phyloP scores from a whole-genome alignment of 2,113 vertebrate genomes.

The Eubucco bourcierii region DNA sequence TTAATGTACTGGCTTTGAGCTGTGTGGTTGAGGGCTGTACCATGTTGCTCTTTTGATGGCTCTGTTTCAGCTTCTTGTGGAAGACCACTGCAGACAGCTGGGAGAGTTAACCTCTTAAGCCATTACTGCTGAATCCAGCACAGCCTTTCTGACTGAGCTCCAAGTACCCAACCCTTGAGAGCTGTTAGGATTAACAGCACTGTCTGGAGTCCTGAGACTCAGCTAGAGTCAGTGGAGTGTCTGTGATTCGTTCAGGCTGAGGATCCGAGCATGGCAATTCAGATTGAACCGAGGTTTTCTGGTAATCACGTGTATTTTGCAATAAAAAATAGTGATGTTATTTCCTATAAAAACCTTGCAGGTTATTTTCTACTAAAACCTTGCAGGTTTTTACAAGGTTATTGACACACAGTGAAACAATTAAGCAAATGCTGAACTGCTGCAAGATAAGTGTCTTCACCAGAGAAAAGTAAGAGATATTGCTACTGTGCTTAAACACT shows the following conservation, averaged over 20 bases:
- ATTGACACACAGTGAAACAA: neutral
- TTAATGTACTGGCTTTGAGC: conserved; percentile 24
- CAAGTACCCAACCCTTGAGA: neutral
- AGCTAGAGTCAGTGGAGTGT: neutral
- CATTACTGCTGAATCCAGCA: conserved; percentile 5
- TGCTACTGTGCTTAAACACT: neutral
- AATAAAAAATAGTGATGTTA: neutral
- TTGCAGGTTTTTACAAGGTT: neutral
- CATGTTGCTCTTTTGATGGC: conserved; percentile 8
- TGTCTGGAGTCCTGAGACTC: neutral
- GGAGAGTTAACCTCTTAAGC: conserved; percentile 27
- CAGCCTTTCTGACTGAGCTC: conserved; percentile 1
- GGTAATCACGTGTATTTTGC: neutral
- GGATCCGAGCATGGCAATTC: neutral
- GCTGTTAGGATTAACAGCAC: neutral
- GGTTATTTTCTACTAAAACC: neutral
- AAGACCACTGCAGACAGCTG: conserved; percentile 32
- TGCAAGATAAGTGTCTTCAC: neutral
- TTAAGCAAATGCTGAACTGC: neutral
- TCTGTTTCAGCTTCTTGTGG: conserved; percentile 43
- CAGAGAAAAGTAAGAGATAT: neutral
- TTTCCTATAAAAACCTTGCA: neutral
- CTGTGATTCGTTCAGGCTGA: neutral
- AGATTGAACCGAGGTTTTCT: neutral
- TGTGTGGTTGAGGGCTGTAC: neutral